Evolutionary conservation across 2,113 vertebrate species (phyloP).

Genomic region (Pseudois nayaur): DNA sequence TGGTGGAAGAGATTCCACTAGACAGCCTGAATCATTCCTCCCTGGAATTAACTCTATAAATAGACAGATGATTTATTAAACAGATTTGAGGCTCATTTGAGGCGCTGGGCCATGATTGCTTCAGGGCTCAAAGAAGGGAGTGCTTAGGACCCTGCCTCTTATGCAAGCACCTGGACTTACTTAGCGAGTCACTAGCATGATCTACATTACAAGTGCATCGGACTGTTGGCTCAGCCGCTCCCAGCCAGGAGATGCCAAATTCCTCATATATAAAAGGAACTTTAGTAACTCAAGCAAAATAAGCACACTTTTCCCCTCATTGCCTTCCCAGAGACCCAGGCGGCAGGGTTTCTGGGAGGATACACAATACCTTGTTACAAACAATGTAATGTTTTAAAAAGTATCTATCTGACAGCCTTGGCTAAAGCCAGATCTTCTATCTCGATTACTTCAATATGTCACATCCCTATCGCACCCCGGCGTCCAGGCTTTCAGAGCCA

Average conservation of each 20-base stretch:
- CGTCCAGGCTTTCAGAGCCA: slow-evolving; percentile 78
- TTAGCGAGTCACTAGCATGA: slow-evolving; percentile 77
- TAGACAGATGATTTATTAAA: slow-evolving; percentile 71
- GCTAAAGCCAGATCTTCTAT: slow-evolving; percentile 84
- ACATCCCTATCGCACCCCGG: slow-evolving; percentile 79
- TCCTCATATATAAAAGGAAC: slow-evolving; percentile 81
- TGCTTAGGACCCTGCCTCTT: slow-evolving; percentile 72
- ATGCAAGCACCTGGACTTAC: slow-evolving; percentile 78
- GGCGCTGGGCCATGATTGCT: slow-evolving; percentile 62
- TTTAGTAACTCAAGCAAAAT: slow-evolving; percentile 83
- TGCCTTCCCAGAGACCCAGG: slow-evolving; percentile 79
- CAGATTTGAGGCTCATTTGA: slow-evolving; percentile 62
- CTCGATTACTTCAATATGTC: slow-evolving; percentile 88
- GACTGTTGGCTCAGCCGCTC: slow-evolving; percentile 77
- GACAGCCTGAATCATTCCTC: background rate
- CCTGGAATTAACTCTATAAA: slow-evolving; percentile 51
- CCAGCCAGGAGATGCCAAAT: slow-evolving; percentile 81
- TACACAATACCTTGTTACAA: slow-evolving; percentile 87
- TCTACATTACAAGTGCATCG: slow-evolving; percentile 74
- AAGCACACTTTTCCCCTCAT: slow-evolving; percentile 78
- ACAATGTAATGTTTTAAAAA: slow-evolving; percentile 84
- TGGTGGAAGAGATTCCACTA: slow-evolving; percentile 62
- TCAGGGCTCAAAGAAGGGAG: slow-evolving; percentile 65
- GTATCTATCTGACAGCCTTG: slow-evolving; percentile 85
- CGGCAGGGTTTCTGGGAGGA: slow-evolving; percentile 79